A percentile compares a stretch with the other conserved stretches of the same genome.
These are phyloP conservation scores for Tenrec ecaudatus DNA, from an alignment of 2,113 vertebrate species.

Conservation along the genomic window DNA sequence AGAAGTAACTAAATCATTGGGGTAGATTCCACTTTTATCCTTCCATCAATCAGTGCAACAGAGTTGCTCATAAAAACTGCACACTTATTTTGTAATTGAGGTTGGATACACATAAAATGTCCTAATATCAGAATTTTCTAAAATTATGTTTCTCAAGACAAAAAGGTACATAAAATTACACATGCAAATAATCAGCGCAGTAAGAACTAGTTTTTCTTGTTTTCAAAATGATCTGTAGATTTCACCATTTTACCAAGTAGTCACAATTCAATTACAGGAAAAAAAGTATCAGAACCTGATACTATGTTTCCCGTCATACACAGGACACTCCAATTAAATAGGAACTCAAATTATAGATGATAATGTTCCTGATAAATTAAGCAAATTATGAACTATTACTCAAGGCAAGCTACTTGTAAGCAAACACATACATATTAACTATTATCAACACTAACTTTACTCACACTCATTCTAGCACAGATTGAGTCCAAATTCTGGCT, in stretches of 20 bases:
- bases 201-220: constrained; percentile 28
- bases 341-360: background rate
- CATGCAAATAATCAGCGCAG: constrained; percentile 16
- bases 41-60: background rate
- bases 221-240: constrained; percentile 43
- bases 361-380: background rate
- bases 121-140: constrained; percentile 1
- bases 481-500: constrained; percentile 22
- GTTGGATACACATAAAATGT: background rate
- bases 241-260: constrained; percentile 5
- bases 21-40: background rate
- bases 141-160: constrained; percentile 11
- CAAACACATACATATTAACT: background rate
- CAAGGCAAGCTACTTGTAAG: constrained; percentile 39
- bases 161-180: constrained; percentile 21
- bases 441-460: constrained; percentile 11
- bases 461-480: background rate
- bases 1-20: background rate
- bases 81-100: background rate
- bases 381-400: constrained; percentile 42
- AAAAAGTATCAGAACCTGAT: background rate
- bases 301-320: background rate
- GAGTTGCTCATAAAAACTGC: background rate
- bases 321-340: constrained; percentile 15
- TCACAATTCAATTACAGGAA: constrained; percentile 1